Percentiles rank a stretch among this genome's conserved stretches.
These are phyloP conservation scores for Protosalanx chinensis DNA, from an alignment of 2,797 vertebrate genomes.

Conservation along the genomic window DNA sequence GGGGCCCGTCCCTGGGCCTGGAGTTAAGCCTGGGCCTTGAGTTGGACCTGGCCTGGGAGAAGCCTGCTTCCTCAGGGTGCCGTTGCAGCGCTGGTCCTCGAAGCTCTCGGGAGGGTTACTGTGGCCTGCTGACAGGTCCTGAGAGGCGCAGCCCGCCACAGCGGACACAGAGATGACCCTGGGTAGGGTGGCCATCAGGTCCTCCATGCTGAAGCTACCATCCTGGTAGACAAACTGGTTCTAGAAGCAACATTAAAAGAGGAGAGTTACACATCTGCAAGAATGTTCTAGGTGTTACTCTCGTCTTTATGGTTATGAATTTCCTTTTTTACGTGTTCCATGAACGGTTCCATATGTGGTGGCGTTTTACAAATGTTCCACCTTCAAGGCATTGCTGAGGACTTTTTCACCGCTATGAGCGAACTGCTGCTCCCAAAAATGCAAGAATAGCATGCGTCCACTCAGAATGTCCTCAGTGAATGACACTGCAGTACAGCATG, in stretches of 20 bases:
- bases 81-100: slow-evolving; percentile 91
- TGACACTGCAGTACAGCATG: no score
- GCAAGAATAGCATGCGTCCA: neutral
- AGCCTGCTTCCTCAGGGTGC: slow-evolving; percentile 86
- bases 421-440: neutral
- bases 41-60: slow-evolving; percentile 63
- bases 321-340: neutral
- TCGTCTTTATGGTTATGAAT: neutral
- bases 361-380: neutral
- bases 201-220: slow-evolving; percentile 73
- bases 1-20: slow-evolving; percentile 46
- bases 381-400: neutral
- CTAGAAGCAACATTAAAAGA: slow-evolving; percentile 28
- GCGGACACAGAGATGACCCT: slow-evolving; percentile 72
- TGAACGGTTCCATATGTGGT: neutral
- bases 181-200: slow-evolving; percentile 78
- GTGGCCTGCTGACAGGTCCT: slow-evolving; percentile 75
- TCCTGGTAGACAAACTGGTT: slow-evolving; percentile 76
- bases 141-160: slow-evolving; percentile 72
- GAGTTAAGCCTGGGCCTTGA: neutral
- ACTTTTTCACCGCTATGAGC: neutral
- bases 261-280: neutral
- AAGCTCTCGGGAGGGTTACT: slow-evolving; percentile 74
- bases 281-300: no score
- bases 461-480: no score